Evolutionary conservation across 2,797 vertebrate species (phyloP).

Genomic region (Phaenicophaeus curvirostris): DNA sequence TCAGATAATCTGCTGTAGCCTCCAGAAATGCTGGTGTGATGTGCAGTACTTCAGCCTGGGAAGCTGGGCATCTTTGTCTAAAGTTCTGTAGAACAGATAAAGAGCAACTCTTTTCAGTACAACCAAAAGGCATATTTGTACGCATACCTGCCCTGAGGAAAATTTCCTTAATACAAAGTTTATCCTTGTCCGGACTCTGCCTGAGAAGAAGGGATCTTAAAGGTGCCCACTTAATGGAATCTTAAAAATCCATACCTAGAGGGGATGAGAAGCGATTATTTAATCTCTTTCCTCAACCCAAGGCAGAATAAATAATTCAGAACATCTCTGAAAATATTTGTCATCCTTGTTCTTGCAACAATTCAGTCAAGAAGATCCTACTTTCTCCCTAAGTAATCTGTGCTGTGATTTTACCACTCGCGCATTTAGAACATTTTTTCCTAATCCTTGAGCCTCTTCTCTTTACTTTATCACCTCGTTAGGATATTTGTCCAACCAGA

Average conservation of each 20-base stretch:
- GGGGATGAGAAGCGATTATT: not conserved
- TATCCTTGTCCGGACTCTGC: not conserved
- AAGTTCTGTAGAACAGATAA: not conserved
- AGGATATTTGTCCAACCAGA: not conserved
- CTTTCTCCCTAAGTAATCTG: not conserved
- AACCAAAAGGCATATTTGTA: not conserved
- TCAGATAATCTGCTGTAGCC: not conserved
- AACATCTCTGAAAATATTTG: not conserved
- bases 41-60: not conserved
- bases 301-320: not conserved
- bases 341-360: not conserved
- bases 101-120: not conserved
- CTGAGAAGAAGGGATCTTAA: not conserved
- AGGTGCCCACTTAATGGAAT: not conserved
- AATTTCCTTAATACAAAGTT: not conserved
- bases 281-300: not conserved
- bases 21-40: not conserved
- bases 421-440: not conserved
- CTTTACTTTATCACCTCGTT: not conserved
- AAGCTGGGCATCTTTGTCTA: not conserved
- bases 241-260: not conserved
- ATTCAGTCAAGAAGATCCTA: not conserved
- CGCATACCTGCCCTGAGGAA: not conserved
- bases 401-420: not conserved
- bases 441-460: not conserved